Conservation (phyloP, 2,888 invertebrate genomes). For the Helicoverpa assulta region DNA sequence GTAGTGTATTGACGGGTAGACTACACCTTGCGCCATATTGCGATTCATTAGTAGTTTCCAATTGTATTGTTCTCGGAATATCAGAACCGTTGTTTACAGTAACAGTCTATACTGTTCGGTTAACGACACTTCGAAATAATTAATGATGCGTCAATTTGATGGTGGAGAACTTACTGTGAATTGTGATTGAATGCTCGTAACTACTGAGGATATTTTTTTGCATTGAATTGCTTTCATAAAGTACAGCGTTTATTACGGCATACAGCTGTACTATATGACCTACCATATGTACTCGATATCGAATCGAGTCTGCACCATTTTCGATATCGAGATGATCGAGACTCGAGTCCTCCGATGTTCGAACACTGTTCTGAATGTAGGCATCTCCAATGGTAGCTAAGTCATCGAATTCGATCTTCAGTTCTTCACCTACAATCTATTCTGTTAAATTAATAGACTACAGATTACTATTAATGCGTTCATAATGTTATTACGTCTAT, state of each 20-base stretch:
- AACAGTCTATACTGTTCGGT: constrained; percentile 75
- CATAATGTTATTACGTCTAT: not conserved
- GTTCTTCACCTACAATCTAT: too few relatives aligned
- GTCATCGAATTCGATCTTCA: too few relatives aligned
- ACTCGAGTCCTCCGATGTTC: too few relatives aligned
- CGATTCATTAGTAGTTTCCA: constrained; percentile 85
- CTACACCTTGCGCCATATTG: constrained; percentile 75
- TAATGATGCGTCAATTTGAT: constrained; percentile 76
- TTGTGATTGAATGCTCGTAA: constrained; percentile 16
- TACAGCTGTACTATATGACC: too few relatives aligned
- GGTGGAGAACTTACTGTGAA: constrained; percentile 22
- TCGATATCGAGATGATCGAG: too few relatives aligned
- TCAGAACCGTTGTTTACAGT: constrained; percentile 78
- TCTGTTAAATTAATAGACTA: too few relatives aligned
- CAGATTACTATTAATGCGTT: not conserved
- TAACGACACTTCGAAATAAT: constrained; percentile 80
- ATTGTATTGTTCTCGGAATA: constrained; percentile 87
- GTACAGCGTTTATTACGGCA: too few relatives aligned
- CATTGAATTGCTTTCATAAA: too few relatives aligned
- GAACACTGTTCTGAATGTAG: too few relatives aligned
- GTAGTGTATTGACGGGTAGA: constrained; percentile 53
- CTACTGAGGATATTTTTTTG: not conserved
- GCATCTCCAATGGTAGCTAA: too few relatives aligned
- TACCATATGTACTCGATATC: too few relatives aligned
- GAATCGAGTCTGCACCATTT: too few relatives aligned